phyloP scores from a whole-genome alignment of 37 sponge, comb jelly and placozoan species.

The Mnemiopsis leidyi region DNA sequence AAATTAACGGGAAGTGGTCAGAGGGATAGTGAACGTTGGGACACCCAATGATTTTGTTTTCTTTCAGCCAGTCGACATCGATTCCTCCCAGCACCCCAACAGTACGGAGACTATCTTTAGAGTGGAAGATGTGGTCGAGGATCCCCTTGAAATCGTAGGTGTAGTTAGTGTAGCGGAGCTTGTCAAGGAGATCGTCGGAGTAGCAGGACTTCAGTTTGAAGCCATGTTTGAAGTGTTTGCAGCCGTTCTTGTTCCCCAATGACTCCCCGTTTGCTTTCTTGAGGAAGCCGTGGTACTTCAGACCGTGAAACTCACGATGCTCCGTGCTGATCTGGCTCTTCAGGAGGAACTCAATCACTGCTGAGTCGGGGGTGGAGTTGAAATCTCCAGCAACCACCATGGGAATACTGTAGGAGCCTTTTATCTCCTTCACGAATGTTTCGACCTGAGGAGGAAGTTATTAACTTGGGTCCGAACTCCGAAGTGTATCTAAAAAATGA shows the following conservation, averaged over 20 bases:
- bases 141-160: slow-evolving; percentile 95
- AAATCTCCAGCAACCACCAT: slow-evolving; percentile 87
- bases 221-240: slow-evolving; percentile 73
- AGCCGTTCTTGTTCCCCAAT: slow-evolving; percentile 58
- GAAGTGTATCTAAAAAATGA: too few species aligned
- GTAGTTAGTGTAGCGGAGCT: slow-evolving; percentile 84
- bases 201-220: slow-evolving; percentile 81
- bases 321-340: slow-evolving; percentile 73
- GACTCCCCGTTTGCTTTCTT: slow-evolving; percentile 68
- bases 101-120: slow-evolving; percentile 72
- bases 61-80: slow-evolving; percentile 83
- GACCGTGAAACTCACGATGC: slow-evolving; percentile 78
- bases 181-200: slow-evolving; percentile 41
- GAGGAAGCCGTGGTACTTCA: slow-evolving; percentile 83
- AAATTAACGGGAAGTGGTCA: slow-evolving; percentile 89
- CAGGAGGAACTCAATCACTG: slow-evolving; percentile 84
- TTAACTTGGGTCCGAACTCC: too few species aligned
- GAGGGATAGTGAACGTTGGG: slow-evolving; percentile 95
- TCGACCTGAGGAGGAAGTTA: slow-evolving; percentile 61
- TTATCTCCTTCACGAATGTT: slow-evolving; percentile 56
- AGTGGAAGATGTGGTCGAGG: slow-evolving; percentile 92
- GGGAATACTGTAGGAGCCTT: slow-evolving; percentile 74
- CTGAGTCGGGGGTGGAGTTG: slow-evolving; percentile 95
- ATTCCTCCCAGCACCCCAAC: slow-evolving; percentile 78
- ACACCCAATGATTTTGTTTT: slow-evolving; percentile 85